Percentiles rank a stretch among this genome's conserved stretches.
Conservation (phyloP, 2,888 invertebrate species). For the Bellardia pandia region DNA sequence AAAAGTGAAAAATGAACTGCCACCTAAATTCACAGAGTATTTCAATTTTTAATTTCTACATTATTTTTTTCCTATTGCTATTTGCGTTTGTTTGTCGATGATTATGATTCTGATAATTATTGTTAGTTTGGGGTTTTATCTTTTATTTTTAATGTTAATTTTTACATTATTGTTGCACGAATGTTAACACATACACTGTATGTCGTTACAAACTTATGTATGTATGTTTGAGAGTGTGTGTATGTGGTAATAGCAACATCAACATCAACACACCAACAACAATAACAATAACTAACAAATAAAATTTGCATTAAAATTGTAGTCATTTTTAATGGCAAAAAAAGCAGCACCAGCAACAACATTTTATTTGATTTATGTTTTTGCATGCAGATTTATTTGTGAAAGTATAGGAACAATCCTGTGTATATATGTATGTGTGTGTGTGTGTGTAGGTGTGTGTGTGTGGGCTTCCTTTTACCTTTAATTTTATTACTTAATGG, state of each 20-base stretch:
- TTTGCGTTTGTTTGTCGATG: constrained; percentile 46
- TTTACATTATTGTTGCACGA: constrained; percentile 64
- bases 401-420: background rate
- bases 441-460: background rate
- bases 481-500: constrained; percentile 71
- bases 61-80: constrained; percentile 29
- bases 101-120: constrained; percentile 13
- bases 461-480: constrained; percentile 47
- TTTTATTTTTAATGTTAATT: constrained; percentile 21
- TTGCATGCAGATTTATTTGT: constrained; percentile 45
- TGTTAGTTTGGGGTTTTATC: constrained; percentile 26
- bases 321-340: constrained; percentile 18
- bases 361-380: constrained; percentile 58
- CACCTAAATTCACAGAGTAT: constrained; percentile 50
- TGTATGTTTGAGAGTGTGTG: background rate
- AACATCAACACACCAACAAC: background rate
- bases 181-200: background rate
- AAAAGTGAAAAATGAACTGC: constrained; percentile 35
- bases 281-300: constrained; percentile 54
- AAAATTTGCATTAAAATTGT: constrained; percentile 67
- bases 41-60: constrained; percentile 56
- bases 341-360: constrained; percentile 42
- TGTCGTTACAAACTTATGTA: background rate
- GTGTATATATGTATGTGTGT: background rate
- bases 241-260: constrained; percentile 20